These are phyloP conservation scores for Seriola dumerili DNA, from an alignment of 2,113 vertebrate genomes.

Conservation along the genomic window DNA sequence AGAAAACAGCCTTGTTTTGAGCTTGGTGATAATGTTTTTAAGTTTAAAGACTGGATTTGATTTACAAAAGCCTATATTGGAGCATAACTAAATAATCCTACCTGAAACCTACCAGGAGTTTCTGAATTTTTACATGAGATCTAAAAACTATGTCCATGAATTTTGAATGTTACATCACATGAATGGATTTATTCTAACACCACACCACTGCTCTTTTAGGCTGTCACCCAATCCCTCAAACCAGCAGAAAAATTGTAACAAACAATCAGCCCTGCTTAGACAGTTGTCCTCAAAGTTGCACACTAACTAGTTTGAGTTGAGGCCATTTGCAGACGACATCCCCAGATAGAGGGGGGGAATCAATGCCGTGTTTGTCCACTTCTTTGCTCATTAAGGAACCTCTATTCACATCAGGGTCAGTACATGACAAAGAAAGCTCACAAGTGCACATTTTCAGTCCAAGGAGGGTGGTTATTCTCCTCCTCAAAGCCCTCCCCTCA, in stretches of 20 bases:
- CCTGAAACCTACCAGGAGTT: neutral
- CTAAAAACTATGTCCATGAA: neutral
- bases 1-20: conserved; percentile 12
- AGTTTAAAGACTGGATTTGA: conserved; percentile 2
- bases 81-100: neutral
- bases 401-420: conserved; percentile 75
- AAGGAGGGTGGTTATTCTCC: conserved; percentile 82
- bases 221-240: neutral
- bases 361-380: conserved; percentile 84
- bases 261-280: conserved; percentile 27
- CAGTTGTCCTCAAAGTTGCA: conserved; percentile 51
- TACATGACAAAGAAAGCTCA: conserved; percentile 82
- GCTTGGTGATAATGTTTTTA: neutral
- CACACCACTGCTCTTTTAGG: neutral
- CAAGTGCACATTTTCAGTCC: conserved; percentile 82
- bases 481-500: conserved; percentile 83
- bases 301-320: conserved; percentile 55
- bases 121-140: neutral
- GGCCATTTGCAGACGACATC: conserved; percentile 64
- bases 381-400: conserved; percentile 79
- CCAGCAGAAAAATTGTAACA: neutral
- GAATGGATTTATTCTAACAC: neutral
- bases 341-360: conserved; percentile 60
- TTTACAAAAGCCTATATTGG: neutral
- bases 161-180: neutral